Evolutionary conservation across 64 coral and sea anemone species (phyloP).

Genomic region (Exaiptasia diaphana): DNA sequence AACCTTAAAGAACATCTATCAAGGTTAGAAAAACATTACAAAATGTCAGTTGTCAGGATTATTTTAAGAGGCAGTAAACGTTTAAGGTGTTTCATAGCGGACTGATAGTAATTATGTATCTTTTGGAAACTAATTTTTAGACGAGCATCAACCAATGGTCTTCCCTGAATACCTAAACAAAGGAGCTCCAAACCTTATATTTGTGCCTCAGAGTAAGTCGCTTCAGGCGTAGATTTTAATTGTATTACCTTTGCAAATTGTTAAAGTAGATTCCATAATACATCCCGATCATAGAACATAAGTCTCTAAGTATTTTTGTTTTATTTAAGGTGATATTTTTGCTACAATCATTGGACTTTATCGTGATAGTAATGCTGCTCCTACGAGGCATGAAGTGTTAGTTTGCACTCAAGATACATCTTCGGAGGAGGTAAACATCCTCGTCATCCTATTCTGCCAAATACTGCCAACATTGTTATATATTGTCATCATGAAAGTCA

Average conservation of each 20-base stretch:
- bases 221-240: background rate
- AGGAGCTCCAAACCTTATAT: slow-evolving; percentile 41
- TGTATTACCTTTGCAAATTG: background rate
- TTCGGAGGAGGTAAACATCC: slow-evolving; percentile 35
- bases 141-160: background rate
- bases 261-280: too few relatives aligned
- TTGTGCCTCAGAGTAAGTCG: slow-evolving; percentile 45
- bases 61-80: background rate
- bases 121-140: too few relatives aligned
- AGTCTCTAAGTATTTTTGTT: background rate
- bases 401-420: slow-evolving; percentile 44
- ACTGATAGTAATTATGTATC: too few relatives aligned
- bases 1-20: background rate
- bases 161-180: slow-evolving; percentile 1
- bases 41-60: background rate
- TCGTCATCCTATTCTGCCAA: background rate
- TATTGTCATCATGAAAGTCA: too few relatives aligned
- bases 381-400: slow-evolving; percentile 30
- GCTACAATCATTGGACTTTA: slow-evolving; percentile 36
- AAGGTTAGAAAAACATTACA: background rate
- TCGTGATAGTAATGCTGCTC: slow-evolving; percentile 8
- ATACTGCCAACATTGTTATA: background rate
- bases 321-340: slow-evolving; percentile 28
- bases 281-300: too few relatives aligned
- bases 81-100: too few relatives aligned